Evolutionary conservation across 2,888 invertebrate species (phyloP), one percentile per base, ranked within the genome.

Genomic region (Rhagium mordax): DNA sequence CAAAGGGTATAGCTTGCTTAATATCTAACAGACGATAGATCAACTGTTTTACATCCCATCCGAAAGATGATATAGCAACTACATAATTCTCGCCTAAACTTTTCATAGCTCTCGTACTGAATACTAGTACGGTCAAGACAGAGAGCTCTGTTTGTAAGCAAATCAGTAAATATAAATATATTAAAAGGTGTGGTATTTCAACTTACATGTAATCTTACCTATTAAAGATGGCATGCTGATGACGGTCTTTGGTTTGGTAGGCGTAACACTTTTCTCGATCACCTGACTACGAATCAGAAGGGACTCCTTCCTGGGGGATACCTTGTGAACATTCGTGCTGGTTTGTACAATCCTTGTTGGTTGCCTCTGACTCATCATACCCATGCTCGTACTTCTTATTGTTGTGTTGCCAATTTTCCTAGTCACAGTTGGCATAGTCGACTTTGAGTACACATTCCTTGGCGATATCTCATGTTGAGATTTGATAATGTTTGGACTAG

Each of bases 191-290:
- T n/a, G n/a, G n/a, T n/a, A n/a, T n/a, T n/a, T n/a, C n/a, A n/a
- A n/a, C n/a, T n/a, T 10, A 33, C 33, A 13, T 0, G 41, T 16
- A 49, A 51, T 68, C 72, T 81, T 81, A 72, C 80, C 80, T 49
- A 80, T 79, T 64, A 86, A 72, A 21, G 85, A 83, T 1, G 86
- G 86, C 86, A 86, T 87, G 70, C 80, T 87, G 24, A 86, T 86
- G 8, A 86, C 82, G 1, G 81, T 74, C 71, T 82, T 82, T 59
- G 83, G 79, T 60, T 80, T 78, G 65, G 65, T 3, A 24, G 29
- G 7, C 2, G 24, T 7, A 13, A 66, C 13, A 21, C 18, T 64
- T 27, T 72, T 75, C 24, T 79, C 79, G 1, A 70, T 60, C 41
- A 41, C 53, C 15, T 75, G 77, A n/a, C 70, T 70, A 15, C 75